Conservation (phyloP, 2,888 invertebrate species). For the Gari tellinella region DNA sequence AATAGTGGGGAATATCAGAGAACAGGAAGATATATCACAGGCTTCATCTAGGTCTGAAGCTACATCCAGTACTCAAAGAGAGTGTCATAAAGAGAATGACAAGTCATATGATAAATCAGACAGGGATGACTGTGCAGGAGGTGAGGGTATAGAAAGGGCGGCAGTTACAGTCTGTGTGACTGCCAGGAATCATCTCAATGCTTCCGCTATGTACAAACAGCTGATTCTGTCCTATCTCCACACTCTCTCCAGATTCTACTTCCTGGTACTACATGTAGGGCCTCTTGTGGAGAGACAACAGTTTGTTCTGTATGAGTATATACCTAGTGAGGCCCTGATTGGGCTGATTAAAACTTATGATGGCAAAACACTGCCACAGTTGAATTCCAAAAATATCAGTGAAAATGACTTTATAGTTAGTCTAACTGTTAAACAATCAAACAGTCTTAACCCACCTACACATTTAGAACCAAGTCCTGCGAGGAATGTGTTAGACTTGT, state of each 20-base stretch:
- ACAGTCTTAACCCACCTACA: not conserved
- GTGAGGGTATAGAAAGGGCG: constrained; percentile 15
- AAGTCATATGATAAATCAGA: too few relatives aligned
- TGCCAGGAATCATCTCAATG: constrained; percentile 56
- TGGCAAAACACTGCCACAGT: too few relatives aligned
- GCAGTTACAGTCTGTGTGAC: constrained; percentile 47
- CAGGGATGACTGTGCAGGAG: constrained; percentile 2
- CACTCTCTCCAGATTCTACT: constrained; percentile 32
- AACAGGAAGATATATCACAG: too few relatives aligned
- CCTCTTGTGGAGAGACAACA: constrained; percentile 61
- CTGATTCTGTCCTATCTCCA: constrained; percentile 41
- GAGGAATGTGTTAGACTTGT: constrained; percentile 3
- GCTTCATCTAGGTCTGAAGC: too few relatives aligned
- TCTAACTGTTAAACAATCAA: constrained; percentile 33
- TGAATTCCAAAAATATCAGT: not conserved
- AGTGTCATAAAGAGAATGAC: too few relatives aligned
- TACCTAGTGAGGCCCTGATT: constrained; percentile 20
- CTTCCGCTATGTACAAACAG: constrained; percentile 45
- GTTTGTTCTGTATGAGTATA: constrained; percentile 60
- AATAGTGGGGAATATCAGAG: too few relatives aligned
- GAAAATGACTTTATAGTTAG: constrained; percentile 29
- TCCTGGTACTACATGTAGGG: constrained; percentile 60
- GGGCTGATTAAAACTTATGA: constrained; percentile 17
- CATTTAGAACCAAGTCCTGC: not conserved
- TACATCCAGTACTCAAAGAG: too few relatives aligned